Conservation (phyloP, 2,888 invertebrate genomes). For the Chymomyza caudatula region DNA sequence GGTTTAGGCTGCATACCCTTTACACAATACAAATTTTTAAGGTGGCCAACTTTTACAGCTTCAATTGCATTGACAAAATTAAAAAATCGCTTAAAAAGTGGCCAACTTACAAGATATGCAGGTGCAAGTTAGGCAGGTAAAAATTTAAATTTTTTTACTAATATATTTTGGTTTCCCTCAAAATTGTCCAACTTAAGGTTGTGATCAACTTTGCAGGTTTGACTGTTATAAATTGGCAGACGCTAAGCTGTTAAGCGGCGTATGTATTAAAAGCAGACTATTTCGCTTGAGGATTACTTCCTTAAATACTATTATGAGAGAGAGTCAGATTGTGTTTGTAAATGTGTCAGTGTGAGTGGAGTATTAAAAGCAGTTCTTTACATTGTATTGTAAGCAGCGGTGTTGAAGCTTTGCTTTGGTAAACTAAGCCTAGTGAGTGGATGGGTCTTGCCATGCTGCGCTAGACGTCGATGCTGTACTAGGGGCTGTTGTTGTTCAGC, state of each 20-base stretch:
- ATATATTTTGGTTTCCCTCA: too few species aligned
- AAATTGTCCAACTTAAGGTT: too few species aligned
- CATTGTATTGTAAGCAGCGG: conserved; percentile 92
- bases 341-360: conserved; percentile 33
- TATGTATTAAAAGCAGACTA: conserved; percentile 21
- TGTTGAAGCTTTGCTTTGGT: conserved; percentile 86
- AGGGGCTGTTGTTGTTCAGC: conserved; percentile 50
- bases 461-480: conserved; percentile 84
- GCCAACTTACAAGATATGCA: too few species aligned
- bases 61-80: too few species aligned
- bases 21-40: too few species aligned
- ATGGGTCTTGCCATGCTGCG: conserved; percentile 95
- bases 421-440: conserved; percentile 92
- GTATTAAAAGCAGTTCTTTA: conserved; percentile 78
- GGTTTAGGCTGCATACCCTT: too few species aligned
- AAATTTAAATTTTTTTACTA: too few species aligned
- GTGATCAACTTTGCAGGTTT: too few species aligned
- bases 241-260: background rate
- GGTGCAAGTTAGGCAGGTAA: too few species aligned
- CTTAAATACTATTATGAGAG: conserved; percentile 45
- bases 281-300: conserved; percentile 46
- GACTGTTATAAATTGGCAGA: background rate
- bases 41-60: too few species aligned
- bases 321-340: conserved; percentile 20
- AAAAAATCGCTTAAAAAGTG: too few species aligned